Evolutionary conservation across 2,888 invertebrate species (phyloP), one percentile per base, ranked within the genome.

Genomic region (Synergus laeviventris): DNA sequence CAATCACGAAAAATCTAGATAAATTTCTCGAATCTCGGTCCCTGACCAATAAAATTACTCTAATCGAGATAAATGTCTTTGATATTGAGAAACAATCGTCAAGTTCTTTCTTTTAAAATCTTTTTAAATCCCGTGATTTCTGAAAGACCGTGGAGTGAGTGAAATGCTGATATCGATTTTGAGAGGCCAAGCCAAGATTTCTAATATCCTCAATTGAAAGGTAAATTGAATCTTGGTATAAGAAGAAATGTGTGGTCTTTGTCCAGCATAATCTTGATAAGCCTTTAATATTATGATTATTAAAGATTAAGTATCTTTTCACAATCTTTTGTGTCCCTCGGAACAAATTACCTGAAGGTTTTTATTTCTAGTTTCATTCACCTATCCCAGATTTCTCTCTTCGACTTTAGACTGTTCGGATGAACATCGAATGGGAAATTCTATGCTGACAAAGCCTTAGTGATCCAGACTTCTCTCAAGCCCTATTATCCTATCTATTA

Each of bases 291-390:
- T 78, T 79, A 74, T 75, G 77, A n/a, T 18, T 31, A 16, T 45
- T 24, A 45, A 16, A 24, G 78, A 79, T 79, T 49, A 74, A 61
- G 24, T 70, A 70, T 49, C 49, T 49, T 31, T n/a, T 31, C 45
- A 49, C 70, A 45, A 45, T 24, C n/a, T 70, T 24, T 31, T 59
- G 12, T 70, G 12, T 31, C 49, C 31, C 73, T 74, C 73, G 74
- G 36, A 64, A 82, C 81, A 81, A 84, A 84, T 82, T 81, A 83
- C 84, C 80, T 83, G 73, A 74, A 77, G 80, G 82, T 79, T 82
- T 83, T 75, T 81, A 78, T 81, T 83, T 82, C 80, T 79, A 78
- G 21, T 61, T 42, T 45, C 62, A 73, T 74, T 77, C 79, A 74
- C 76, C 49, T 18, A 38, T 77, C 56, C 60, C 31, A 14, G 45